A percentile compares a stretch with the other conserved stretches of the same genome.
Conservation (phyloP, 64 coral and sea anemone genomes). For the Porites lutea region DNA sequence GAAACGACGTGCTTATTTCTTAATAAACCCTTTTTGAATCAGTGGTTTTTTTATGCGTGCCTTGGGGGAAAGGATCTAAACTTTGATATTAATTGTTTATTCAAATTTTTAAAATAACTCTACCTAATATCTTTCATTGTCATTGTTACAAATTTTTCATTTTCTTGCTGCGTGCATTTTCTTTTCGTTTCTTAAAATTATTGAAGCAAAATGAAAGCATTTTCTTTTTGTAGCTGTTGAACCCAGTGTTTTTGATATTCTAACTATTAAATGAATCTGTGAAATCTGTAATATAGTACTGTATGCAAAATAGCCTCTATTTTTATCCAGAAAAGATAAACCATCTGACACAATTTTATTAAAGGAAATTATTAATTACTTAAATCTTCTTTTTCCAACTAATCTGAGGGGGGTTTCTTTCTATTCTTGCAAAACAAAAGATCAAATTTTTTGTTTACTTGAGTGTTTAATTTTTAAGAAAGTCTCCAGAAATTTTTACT, state of each 20-base stretch:
- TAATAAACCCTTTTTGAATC: not conserved
- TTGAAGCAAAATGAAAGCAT: not conserved
- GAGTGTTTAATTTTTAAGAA: not conserved
- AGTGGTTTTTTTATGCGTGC: not conserved
- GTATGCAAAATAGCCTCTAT: not conserved
- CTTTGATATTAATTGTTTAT: not conserved
- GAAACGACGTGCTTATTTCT: no score
- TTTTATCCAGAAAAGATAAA: not conserved
- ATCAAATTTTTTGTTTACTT: not conserved
- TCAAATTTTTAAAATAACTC: not conserved
- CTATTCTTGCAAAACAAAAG: not conserved
- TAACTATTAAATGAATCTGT: not conserved
- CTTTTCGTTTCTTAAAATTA: not conserved
- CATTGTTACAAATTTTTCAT: not conserved
- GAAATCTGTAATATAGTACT: not conserved
- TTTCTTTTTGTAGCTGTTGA: not conserved
- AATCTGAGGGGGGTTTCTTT: not conserved
- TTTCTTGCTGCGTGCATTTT: not conserved
- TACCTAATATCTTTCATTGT: not conserved
- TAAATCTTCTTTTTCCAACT: not conserved
- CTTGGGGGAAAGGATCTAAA: not conserved
- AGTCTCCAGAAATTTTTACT: not conserved
- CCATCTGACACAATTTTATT: not conserved
- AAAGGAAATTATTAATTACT: slow-evolving; percentile 18
- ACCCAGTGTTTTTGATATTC: no score